These are phyloP conservation scores for Scarus forsteni DNA, from an alignment of 2,797 vertebrate genomes.

Conservation along the genomic window DNA sequence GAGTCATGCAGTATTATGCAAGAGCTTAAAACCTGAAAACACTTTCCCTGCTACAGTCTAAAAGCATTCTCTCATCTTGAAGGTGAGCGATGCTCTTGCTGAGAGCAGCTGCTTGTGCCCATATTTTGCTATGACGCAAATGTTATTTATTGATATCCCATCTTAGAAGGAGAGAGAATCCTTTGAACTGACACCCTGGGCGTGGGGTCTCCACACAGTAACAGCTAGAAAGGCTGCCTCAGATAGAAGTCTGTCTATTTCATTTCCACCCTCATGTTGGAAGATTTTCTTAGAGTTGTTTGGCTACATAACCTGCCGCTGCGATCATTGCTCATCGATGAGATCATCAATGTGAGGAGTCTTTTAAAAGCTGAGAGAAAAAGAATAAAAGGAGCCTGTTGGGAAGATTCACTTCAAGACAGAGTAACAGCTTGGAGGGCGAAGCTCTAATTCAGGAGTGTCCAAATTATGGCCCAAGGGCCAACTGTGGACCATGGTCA, in stretches of 20 bases:
- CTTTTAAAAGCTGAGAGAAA: conserved; percentile 38
- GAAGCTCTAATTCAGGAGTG: neutral
- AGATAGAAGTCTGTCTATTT: conserved; percentile 15
- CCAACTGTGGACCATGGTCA: no score
- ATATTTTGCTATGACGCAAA: conserved; percentile 50
- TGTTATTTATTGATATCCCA: conserved; percentile 37
- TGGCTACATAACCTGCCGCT: conserved; percentile 10
- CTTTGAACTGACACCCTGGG: conserved; percentile 47
- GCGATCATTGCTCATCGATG: conserved; percentile 15
- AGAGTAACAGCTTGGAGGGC: conserved; percentile 1
- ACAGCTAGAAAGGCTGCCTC: conserved; percentile 47
- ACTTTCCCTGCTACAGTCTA: conserved; percentile 8
- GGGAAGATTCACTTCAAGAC: conserved; percentile 2
- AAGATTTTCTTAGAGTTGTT: conserved; percentile 34
- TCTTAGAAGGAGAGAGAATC: conserved; percentile 26
- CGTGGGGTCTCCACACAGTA: conserved; percentile 7
- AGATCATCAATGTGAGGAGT: conserved; percentile 13
- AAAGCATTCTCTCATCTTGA: conserved; percentile 8
- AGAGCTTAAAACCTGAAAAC: conserved; percentile 34
- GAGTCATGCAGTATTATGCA: conserved; percentile 28
- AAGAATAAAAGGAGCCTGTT: conserved; percentile 11
- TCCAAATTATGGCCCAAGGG: no score
- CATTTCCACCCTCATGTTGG: conserved; percentile 37
- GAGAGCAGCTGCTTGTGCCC: conserved; percentile 52
- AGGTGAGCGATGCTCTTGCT: conserved; percentile 19